A percentile compares a stretch with the other conserved stretches of the same genome.
Conservation (phyloP, 2,113 vertebrate species). For the human (Homo sapiens) region GRCh38 chr20:39447001-39447500, state of each 20-base stretch:
- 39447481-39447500: neutral
- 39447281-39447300: neutral
- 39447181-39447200: neutral
- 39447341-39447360: neutral
- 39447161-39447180: neutral
- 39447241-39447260: neutral
- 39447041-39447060: neutral
- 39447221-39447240: neutral
- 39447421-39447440: slow-evolving; percentile 21
- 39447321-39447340: neutral
- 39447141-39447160: too few species aligned
- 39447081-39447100: neutral
- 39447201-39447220: neutral
- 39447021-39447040: neutral
- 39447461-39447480: neutral
- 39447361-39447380: neutral
- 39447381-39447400: neutral
- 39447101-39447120: neutral
- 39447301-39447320: neutral
- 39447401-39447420: neutral
- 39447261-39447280: neutral
- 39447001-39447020: neutral
- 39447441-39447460: neutral
- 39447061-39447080: neutral
- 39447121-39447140: neutral